phyloP scores from a whole-genome alignment of 2,888 invertebrate genomes.

The Lutraria lutraria region DNA sequence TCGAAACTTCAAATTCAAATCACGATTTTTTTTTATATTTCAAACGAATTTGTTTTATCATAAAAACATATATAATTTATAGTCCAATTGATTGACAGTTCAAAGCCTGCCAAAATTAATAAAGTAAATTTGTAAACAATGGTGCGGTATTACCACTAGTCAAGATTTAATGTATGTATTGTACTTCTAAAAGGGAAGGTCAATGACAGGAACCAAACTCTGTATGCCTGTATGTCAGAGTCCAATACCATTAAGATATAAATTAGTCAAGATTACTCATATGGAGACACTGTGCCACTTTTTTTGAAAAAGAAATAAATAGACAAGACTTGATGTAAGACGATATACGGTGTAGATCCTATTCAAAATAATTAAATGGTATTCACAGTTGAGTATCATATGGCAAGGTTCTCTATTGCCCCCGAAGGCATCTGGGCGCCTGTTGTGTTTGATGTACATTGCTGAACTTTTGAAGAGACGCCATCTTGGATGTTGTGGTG shows the following conservation, averaged over 20 bases:
- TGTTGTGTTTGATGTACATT: not conserved
- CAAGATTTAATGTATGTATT: not conserved
- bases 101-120: conserved; percentile 61
- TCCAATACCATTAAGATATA: conserved; percentile 61
- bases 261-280: conserved; percentile 50
- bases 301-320: conserved; percentile 23
- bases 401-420: conserved; percentile 25
- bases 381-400: conserved; percentile 57
- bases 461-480: not conserved
- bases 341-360: conserved; percentile 26
- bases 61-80: not conserved
- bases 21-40: not conserved
- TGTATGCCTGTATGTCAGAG: conserved; percentile 58
- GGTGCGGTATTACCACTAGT: not conserved
- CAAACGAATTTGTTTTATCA: not conserved
- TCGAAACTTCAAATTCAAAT: conserved; percentile 6
- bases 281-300: conserved; percentile 42
- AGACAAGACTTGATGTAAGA: conserved; percentile 36
- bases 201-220: conserved; percentile 20
- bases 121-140: conserved; percentile 44
- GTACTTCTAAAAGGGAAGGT: conserved; percentile 34
- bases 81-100: conserved; percentile 42
- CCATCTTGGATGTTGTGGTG: not conserved
- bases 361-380: conserved; percentile 58
- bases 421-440: conserved; percentile 20